These are phyloP conservation scores for Leptodactylus fallax DNA, from an alignment of 2,797 vertebrate genomes.

Conservation along the genomic window DNA sequence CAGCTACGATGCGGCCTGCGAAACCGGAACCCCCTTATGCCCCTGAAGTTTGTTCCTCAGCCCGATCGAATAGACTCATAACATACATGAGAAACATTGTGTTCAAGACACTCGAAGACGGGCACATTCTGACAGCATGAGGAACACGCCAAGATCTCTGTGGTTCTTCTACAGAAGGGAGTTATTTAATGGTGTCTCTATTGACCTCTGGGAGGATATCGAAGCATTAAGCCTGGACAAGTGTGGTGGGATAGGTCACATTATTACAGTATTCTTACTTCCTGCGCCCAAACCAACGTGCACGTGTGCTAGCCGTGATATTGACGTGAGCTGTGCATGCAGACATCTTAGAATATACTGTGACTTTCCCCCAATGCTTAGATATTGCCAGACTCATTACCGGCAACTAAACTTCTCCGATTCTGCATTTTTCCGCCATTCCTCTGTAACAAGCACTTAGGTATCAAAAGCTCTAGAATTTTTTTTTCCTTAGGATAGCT, in stretches of 20 bases:
- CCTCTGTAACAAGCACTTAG: slow-evolving; percentile 43
- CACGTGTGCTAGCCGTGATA: slow-evolving; percentile 61
- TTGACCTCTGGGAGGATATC: slow-evolving; percentile 39
- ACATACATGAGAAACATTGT: slow-evolving; percentile 18
- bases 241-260: slow-evolving; percentile 39
- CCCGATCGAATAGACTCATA: slow-evolving; percentile 69
- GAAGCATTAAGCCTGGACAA: slow-evolving; percentile 33
- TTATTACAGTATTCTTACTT: slow-evolving; percentile 59
- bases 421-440: background rate
- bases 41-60: slow-evolving; percentile 89
- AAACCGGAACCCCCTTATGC: slow-evolving; percentile 83
- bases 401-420: background rate
- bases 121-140: slow-evolving; percentile 43
- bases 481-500: slow-evolving; percentile 1
- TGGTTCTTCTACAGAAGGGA: slow-evolving; percentile 55
- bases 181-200: slow-evolving; percentile 19
- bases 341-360: slow-evolving; percentile 54
- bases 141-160: slow-evolving; percentile 66
- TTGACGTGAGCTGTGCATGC: slow-evolving; percentile 63
- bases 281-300: slow-evolving; percentile 59
- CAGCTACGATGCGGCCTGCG: slow-evolving; percentile 88
- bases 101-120: slow-evolving; percentile 62
- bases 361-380: slow-evolving; percentile 37
- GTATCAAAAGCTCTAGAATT: slow-evolving; percentile 1
- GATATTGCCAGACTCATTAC: background rate